Evolutionary conservation across 2,888 invertebrate genomes (phyloP).

Genomic region (Clivina fossor): DNA sequence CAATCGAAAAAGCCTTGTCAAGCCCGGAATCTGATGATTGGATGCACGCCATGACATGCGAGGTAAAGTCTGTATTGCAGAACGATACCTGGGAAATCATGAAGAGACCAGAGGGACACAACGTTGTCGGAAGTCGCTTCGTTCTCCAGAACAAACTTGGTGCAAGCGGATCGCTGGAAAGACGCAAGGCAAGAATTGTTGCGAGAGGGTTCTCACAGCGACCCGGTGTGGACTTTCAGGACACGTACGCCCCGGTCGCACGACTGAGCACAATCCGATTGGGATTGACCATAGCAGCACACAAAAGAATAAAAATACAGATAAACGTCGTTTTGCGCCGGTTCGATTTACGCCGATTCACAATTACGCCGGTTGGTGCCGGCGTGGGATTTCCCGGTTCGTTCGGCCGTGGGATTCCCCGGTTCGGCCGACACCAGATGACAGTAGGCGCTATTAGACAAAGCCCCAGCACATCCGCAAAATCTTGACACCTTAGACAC

Average conservation of each 20-base stretch:
- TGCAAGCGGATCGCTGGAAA: conserved; percentile 5
- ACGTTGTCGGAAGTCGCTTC: conserved; percentile 23
- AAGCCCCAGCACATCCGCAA: too few species aligned
- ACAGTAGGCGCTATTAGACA: too few species aligned
- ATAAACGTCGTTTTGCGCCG: too few species aligned
- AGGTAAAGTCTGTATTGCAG: conserved; percentile 7
- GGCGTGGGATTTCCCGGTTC: too few species aligned
- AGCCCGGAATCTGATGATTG: conserved; percentile 10
- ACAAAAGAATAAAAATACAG: too few species aligned
- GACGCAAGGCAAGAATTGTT: conserved; percentile 38
- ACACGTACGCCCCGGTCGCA: conserved; percentile 43
- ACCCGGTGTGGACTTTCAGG: conserved; percentile 40
- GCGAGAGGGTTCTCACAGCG: conserved; percentile 42
- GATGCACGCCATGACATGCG: conserved; percentile 4
- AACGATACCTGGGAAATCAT: conserved; percentile 30
- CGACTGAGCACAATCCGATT: conserved; percentile 33
- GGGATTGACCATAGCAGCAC: too few species aligned
- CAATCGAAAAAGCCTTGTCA: background rate
- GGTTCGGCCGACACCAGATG: too few species aligned
- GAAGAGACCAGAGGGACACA: background rate
- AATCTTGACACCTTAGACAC: too few species aligned
- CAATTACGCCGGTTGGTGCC: too few species aligned
- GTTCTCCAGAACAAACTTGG: conserved; percentile 23
- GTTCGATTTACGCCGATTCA: too few species aligned
- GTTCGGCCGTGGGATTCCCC: too few species aligned